Conservation (phyloP, 2,888 invertebrate species). For the Glyphotaelius pellucidus region DNA sequence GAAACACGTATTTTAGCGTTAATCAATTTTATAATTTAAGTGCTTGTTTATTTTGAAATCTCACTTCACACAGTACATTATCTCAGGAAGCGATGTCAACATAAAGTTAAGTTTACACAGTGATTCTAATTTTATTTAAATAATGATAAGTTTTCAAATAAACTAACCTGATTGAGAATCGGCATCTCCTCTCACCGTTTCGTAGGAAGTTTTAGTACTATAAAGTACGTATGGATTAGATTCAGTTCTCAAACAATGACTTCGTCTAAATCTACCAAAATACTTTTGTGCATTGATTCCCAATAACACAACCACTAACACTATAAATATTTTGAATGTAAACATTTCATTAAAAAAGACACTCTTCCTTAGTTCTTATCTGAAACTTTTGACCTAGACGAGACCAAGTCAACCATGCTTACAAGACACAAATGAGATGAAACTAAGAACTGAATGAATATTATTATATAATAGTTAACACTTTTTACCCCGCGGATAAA, state of each 20-base stretch:
- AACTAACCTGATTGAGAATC: slow-evolving; percentile 69
- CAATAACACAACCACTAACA: not conserved
- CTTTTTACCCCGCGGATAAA: not conserved
- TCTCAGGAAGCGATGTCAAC: not conserved
- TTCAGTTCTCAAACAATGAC: slow-evolving; percentile 53
- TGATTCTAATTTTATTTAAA: not conserved
- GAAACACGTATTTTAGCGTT: too few relatives aligned
- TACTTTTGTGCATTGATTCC: slow-evolving; percentile 13
- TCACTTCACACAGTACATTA: not conserved
- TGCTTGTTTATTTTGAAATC: not conserved
- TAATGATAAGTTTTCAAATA: not conserved
- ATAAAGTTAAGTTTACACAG: too few relatives aligned
- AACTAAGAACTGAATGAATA: not conserved
- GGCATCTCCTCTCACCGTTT: slow-evolving; percentile 70
- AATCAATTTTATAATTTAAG: not conserved
- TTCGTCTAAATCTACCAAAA: slow-evolving; percentile 18
- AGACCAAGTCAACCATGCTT: not conserved
- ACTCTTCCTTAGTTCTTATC: not conserved
- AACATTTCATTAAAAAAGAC: not conserved
- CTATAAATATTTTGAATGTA: not conserved
- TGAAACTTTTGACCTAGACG: not conserved
- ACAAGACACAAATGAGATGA: not conserved
- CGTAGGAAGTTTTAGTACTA: slow-evolving; percentile 73
- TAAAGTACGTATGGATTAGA: slow-evolving; percentile 68
- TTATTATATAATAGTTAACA: not conserved